phyloP scores from a whole-genome alignment of 1,140 invertebrate genomes.

The Platorchestia sp. region DNA sequence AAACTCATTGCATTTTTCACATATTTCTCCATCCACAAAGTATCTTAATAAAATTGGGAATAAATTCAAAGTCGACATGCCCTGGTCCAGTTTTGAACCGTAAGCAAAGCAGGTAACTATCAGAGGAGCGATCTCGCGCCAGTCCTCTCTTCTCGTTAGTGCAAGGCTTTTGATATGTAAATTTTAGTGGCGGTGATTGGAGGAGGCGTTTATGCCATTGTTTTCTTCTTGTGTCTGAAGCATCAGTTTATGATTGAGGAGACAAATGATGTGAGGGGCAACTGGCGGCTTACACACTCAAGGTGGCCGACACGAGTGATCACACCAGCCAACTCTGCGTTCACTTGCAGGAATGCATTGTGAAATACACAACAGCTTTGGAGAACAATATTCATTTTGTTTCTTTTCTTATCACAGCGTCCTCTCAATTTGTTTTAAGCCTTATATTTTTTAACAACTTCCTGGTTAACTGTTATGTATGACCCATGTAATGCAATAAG shows the following conservation, averaged over 20 bases:
- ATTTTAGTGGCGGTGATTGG: conserved; percentile 13
- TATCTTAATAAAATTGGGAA: too few relatives aligned
- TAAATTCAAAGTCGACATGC: too few relatives aligned
- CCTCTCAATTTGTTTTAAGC: background rate
- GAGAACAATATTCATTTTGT: background rate
- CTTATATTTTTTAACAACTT: too few relatives aligned
- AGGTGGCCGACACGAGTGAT: background rate
- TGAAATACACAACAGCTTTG: background rate
- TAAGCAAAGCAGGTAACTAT: too few relatives aligned
- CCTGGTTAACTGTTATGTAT: too few relatives aligned
- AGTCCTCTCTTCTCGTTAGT: conserved; percentile 4
- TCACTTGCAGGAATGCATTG: background rate
- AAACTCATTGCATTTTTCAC: too few relatives aligned
- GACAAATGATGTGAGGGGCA: background rate
- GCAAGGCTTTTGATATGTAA: conserved; percentile 10
- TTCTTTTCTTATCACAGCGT: background rate
- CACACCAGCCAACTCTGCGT: background rate
- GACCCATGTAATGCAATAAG: background rate
- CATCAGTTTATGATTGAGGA: background rate
- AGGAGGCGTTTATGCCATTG: conserved; percentile 34
- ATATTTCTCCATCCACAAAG: too few relatives aligned
- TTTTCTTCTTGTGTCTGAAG: conserved; percentile 4
- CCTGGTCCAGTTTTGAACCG: too few relatives aligned
- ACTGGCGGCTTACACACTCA: background rate
- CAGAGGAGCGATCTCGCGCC: too few relatives aligned